Evolutionary conservation across 2,797 vertebrate species (phyloP), one percentile per base, ranked within the genome.

Genomic region (Myiotriccus ornatus): DNA sequence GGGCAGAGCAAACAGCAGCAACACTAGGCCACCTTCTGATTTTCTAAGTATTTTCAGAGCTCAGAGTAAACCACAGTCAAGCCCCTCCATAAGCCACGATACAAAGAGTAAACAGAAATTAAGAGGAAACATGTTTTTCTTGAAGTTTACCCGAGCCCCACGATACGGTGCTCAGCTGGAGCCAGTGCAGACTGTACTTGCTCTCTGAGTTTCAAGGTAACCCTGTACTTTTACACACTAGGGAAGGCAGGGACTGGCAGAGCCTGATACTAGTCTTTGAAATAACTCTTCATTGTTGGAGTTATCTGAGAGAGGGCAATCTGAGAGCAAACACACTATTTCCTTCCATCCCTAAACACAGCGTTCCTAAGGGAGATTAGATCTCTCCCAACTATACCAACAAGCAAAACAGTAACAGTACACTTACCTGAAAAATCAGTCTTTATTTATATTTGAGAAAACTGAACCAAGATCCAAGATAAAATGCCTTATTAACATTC

Each of bases 1-100:
- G 34, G 77, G 78, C 65, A 90, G 55, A 74, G 39, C 46, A 83
- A 92, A 83, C 5, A 70, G 47, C 69, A 71, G 55, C 60, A 85
- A 79, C 69, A 69, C 44, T 14, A 80, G n/a, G 20, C 47, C 57
- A 81, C 30, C 39, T 89, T 87, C 65, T 90, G 60, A 88, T 82
- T 87, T 89, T 76, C 32, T 50, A 74, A 39, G 50, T 79, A n/a
- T 43, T 95, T 95, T 81, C 68, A 85, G 62, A 95, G 50, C 56
- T 82, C 68, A 79, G 13, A 25, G 84, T 64, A 88, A 91, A 80
- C 2, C 64, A 75, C 2, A 80, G 75, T 35, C 25, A 84, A 90
- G 41, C 5, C 6, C 34, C 60, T 64, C 52, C 15, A 7, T 7
- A 79, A 74, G 27, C 30, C 64, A 79, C 0, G 1, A 64, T 0